Percentiles rank a stretch among this genome's conserved stretches.
Conservation (phyloP, 2,888 invertebrate genomes). For the Trichopria drosophilae region DNA sequence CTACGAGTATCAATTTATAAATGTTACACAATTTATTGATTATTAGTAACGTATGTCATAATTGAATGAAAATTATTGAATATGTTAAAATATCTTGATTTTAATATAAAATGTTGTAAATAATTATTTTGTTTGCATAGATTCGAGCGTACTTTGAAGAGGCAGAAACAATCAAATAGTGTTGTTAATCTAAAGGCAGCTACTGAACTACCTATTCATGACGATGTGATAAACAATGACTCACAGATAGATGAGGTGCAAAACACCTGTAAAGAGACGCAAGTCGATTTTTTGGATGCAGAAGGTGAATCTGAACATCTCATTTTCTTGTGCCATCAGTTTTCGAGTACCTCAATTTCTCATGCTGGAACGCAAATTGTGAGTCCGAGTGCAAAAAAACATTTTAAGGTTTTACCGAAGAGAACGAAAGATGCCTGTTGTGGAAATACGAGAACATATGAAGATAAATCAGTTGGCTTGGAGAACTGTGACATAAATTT, state of each 20-base stretch:
- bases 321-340: slow-evolving; percentile 3
- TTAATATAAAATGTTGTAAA: slow-evolving; percentile 2
- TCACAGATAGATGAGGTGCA: not conserved
- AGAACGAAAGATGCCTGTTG: too few relatives aligned
- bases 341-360: not conserved
- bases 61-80: too few relatives aligned
- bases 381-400: too few relatives aligned
- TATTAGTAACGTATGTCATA: too few relatives aligned
- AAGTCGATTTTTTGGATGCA: slow-evolving; percentile 7
- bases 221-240: slow-evolving; percentile 1
- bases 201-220: not conserved
- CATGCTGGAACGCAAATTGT: slow-evolving; percentile 1
- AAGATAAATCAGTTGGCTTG: too few relatives aligned
- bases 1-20: too few relatives aligned
- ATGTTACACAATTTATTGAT: too few relatives aligned
- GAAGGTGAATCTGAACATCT: not conserved
- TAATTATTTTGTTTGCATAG: slow-evolving; percentile 5
- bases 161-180: slow-evolving; percentile 1
- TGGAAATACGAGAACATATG: too few relatives aligned
- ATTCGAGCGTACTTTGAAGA: slow-evolving; percentile 5
- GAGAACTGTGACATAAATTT: too few relatives aligned
- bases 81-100: too few relatives aligned
- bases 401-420: too few relatives aligned
- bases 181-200: not conserved
- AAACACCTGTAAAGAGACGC: slow-evolving; percentile 4